phyloP scores from a whole-genome alignment of 2,888 invertebrate species.

The Drosophila mimica region DNA sequence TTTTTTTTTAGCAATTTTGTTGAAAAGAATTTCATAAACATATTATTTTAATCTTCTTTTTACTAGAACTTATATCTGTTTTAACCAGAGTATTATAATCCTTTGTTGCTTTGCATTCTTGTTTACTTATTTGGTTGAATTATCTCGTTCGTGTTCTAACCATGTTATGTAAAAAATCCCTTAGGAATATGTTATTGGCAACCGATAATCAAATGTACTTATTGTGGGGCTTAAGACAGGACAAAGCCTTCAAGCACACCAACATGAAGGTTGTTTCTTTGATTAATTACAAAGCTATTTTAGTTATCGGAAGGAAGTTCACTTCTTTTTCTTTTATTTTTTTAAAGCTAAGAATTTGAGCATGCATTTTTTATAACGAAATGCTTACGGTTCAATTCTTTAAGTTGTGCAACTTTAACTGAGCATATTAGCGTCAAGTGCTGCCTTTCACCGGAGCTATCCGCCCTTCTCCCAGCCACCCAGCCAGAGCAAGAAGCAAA shows the following conservation, averaged over 20 bases:
- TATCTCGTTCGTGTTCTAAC: not conserved
- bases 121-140: not conserved
- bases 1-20: not conserved
- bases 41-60: no score
- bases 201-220: not conserved
- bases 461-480: not conserved
- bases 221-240: not conserved
- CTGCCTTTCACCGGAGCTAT: constrained; percentile 1
- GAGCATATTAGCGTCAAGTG: constrained; percentile 18
- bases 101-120: not conserved
- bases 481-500: not conserved
- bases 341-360: not conserved
- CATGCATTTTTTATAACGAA: not conserved
- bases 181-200: not conserved
- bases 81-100: not conserved
- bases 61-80: not conserved
- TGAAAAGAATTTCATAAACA: not conserved
- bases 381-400: not conserved
- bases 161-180: no score
- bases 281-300: not conserved
- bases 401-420: constrained; percentile 1
- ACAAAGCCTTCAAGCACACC: not conserved
- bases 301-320: not conserved
- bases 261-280: not conserved
- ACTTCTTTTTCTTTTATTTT: not conserved